A percentile compares a stretch with the other conserved stretches of the same genome.
Conservation (phyloP, 2,888 invertebrate species). For the Arrhopalites spinosus region DNA sequence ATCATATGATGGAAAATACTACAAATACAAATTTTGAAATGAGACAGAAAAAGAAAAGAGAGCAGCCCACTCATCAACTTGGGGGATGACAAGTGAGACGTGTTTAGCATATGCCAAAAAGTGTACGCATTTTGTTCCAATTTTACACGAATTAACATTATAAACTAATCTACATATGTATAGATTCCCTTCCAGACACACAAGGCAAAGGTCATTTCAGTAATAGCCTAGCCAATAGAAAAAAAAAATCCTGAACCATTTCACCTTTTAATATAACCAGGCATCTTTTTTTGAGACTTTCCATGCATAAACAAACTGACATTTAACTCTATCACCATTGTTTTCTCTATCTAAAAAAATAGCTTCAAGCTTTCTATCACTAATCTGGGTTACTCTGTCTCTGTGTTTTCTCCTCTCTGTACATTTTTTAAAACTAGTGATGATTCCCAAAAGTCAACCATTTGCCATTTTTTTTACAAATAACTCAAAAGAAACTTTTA, state of each 20-base stretch:
- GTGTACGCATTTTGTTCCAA: constrained; percentile 20
- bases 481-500: too few species aligned
- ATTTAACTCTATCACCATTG: constrained; percentile 24
- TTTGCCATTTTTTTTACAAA: too few species aligned
- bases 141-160: constrained; percentile 18
- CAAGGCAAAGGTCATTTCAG: constrained; percentile 25
- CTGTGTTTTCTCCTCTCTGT: constrained; percentile 1
- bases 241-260: not conserved
- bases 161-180: too few species aligned
- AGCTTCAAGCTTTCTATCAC: too few species aligned
- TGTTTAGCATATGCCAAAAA: constrained; percentile 19
- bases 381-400: constrained; percentile 11
- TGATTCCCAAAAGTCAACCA: constrained; percentile 1
- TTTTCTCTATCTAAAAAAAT: not conserved
- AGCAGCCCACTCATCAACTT: constrained; percentile 11
- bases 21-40: not conserved
- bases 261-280: constrained; percentile 1
- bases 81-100: constrained; percentile 14
- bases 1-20: too few species aligned
- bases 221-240: not conserved
- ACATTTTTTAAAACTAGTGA: not conserved
- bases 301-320: constrained; percentile 33
- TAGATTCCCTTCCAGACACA: constrained; percentile 1
- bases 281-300: not conserved
- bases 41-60: not conserved